Evolutionary conservation across 2,113 vertebrate genomes (phyloP).

Genomic region (Antechinus stuartii): DNA sequence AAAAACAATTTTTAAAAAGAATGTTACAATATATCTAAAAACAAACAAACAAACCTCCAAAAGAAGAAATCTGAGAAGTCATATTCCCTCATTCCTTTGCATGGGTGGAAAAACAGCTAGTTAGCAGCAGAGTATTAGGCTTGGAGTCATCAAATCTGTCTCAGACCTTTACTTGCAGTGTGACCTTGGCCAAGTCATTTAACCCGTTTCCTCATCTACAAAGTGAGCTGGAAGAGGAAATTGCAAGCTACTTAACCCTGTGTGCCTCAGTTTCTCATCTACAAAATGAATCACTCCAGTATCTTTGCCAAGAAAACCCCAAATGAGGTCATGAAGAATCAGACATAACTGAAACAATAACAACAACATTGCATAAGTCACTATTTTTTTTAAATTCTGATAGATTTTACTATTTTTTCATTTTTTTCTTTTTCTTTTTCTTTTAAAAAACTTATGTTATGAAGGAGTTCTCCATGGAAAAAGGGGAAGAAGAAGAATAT

Average conservation of each 20-base stretch:
- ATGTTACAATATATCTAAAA: not conserved
- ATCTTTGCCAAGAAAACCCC: not conserved
- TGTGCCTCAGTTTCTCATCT: not conserved
- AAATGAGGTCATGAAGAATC: not conserved
- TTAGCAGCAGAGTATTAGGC: too few relatives aligned
- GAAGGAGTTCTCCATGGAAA: not conserved
- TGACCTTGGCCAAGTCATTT: not conserved
- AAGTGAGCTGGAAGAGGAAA: not conserved
- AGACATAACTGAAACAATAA: not conserved
- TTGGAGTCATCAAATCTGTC: too few relatives aligned
- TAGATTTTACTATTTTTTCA: not conserved
- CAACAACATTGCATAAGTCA: not conserved
- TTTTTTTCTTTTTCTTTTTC: not conserved
- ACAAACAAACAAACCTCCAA: too few relatives aligned
- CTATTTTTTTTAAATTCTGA: not conserved
- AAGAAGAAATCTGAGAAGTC: not conserved
- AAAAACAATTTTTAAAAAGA: too few relatives aligned
- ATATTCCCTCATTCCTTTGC: not conserved
- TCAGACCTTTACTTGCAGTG: not conserved
- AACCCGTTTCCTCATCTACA: not conserved
- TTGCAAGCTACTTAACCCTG: not conserved
- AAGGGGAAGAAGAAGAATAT: not conserved
- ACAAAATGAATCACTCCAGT: not conserved
- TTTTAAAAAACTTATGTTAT: not conserved
- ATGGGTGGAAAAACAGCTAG: not conserved